phyloP scores from a whole-genome alignment of 2,888 invertebrate species.

The Cyclophora albipunctata region DNA sequence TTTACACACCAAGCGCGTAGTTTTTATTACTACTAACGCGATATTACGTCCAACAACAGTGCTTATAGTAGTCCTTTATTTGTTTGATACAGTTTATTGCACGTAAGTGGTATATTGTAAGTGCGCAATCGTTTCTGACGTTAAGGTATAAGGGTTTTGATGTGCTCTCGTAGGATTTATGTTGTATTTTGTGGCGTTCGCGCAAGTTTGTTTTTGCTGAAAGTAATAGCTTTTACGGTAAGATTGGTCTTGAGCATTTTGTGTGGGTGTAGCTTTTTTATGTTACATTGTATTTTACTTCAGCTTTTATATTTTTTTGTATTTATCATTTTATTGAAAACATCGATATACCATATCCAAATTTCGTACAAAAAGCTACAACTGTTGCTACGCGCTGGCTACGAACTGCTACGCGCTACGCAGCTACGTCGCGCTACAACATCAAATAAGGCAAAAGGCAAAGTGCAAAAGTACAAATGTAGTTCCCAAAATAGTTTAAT shows the following conservation, averaged over 20 bases:
- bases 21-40: constrained; percentile 65
- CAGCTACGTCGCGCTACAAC: not conserved
- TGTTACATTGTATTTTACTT: too few species aligned
- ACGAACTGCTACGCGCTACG: too few species aligned
- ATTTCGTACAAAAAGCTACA: too few species aligned
- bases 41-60: constrained; percentile 52
- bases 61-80: constrained; percentile 56
- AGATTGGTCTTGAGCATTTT: too few species aligned
- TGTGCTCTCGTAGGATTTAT: constrained; percentile 22
- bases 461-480: not conserved
- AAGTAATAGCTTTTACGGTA: not conserved
- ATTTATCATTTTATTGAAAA: too few species aligned
- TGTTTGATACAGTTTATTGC: constrained; percentile 58
- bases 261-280: too few species aligned
- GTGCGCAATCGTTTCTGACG: constrained; percentile 32
- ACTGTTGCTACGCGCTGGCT: too few species aligned
- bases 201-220: not conserved
- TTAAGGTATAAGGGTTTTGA: constrained; percentile 23
- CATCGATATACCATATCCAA: too few species aligned
- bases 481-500: not conserved
- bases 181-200: not conserved
- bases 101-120: constrained; percentile 47
- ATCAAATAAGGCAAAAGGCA: not conserved
- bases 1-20: constrained; percentile 61
- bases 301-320: too few species aligned